Base-by-base conservation (phyloP, 1,140 invertebrate species). In the Argopecten irradians region DNA sequence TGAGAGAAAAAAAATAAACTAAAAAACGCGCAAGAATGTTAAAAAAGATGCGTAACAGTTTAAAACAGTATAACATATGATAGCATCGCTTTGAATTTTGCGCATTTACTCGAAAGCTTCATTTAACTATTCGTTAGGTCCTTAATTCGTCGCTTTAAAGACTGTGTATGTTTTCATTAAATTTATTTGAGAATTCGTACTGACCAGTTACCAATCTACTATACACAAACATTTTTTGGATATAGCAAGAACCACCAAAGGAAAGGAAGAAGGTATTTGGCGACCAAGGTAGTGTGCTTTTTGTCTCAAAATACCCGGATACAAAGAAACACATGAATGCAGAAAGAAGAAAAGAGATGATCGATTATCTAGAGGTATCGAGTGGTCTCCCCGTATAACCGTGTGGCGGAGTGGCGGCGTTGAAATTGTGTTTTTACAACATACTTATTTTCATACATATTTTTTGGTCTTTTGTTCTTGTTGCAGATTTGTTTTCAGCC, bases 231-330 rank as follows among this genome's bases (percentile, higher is more conserved):
- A 0, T 16, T 71, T 71, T 71, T n/a, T 71, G 22, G n/a, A 71
- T 28, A 71, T 28, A 71, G 55, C 55, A 71, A 71, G 55, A 71
- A 71, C 55, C 22, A 11, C 55, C 55, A 11, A 71, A 71, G 28
- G 55, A 71, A 11, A 71, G 55, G 55, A 71, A 71, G 55, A 71
- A 71, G 55, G 55, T 71, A 71, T 71, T 71, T 71, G 55, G 55
- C n/a, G 55, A 71, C 5, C 55, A 71, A 71, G 55, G 55, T 71
- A 71, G 55, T 71, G 55, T 71, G 55, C 55, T 71, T 8, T 71
- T 71, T 71, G 55, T 71, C 1, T 71, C 55, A 28, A 5, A 71
- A 71, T 71, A 71, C 55, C 55, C 55, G 55, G 55, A 71, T n/a
- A 71, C 55, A 71, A 71, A n/a, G 28, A 71, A 71, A 16, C 55